Evolutionary conservation across 2,113 vertebrate species (phyloP).

Genomic region (Lycocorax pyrrhopterus): DNA sequence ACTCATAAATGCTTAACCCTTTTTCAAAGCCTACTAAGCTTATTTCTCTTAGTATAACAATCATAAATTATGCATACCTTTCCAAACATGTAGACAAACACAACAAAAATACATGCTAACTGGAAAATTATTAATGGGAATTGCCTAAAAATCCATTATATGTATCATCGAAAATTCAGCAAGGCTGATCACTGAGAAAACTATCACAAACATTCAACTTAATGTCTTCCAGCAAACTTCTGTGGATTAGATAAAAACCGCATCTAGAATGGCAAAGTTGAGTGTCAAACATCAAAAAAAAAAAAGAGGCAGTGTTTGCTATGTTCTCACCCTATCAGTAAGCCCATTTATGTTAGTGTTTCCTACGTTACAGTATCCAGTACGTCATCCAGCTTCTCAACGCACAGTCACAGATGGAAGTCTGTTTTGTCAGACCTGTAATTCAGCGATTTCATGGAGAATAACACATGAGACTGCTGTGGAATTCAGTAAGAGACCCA

Average conservation of each 20-base stretch:
- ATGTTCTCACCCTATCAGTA: background rate
- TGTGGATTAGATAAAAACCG: background rate
- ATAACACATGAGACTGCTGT: background rate
- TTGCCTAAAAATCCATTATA: background rate
- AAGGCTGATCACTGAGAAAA: background rate
- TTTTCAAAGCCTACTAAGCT: background rate
- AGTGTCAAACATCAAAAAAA: background rate
- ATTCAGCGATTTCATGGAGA: background rate
- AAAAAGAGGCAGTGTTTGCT: background rate
- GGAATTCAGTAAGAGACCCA: background rate
- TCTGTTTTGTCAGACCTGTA: background rate
- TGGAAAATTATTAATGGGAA: background rate
- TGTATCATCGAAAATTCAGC: background rate
- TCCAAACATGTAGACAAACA: background rate
- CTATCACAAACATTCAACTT: background rate
- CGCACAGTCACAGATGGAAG: constrained; percentile 10
- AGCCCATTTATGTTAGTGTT: background rate
- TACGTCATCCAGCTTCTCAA: background rate
- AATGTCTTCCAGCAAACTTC: background rate
- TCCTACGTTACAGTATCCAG: background rate
- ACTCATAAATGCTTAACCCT: constrained; percentile 1
- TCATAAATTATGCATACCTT: background rate
- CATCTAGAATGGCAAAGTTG: background rate
- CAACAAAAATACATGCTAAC: background rate
- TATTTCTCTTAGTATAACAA: background rate